A percentile compares a stretch with the other conserved stretches of the same genome.
Evolutionary conservation across 2,113 vertebrate species (phyloP).

Genomic region (Scolopax mira): DNA sequence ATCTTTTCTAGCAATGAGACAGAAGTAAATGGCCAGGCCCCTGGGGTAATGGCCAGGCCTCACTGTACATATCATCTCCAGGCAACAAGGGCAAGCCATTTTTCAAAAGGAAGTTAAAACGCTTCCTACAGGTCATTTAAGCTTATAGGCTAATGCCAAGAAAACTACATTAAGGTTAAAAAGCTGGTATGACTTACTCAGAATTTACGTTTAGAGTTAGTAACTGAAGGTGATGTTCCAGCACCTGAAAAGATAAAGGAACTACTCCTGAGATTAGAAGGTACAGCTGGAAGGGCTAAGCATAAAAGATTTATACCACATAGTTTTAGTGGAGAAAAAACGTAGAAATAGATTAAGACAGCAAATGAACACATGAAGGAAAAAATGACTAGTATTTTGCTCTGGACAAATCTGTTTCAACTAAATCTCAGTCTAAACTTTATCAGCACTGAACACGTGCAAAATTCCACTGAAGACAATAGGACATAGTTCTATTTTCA

Average conservation of each 20-base stretch:
- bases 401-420: neutral
- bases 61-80: neutral
- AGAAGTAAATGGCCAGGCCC: neutral
- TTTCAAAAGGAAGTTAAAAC: neutral
- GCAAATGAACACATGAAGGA: neutral
- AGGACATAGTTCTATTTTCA: neutral
- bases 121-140: neutral
- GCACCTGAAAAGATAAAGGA: neutral
- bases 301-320: neutral
- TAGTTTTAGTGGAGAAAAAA: neutral
- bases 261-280: neutral
- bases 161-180: constrained; percentile 4
- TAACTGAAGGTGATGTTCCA: neutral
- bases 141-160: neutral
- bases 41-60: neutral
- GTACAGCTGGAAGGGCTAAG: neutral
- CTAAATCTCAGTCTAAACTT: neutral
- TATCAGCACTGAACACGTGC: neutral
- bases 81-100: neutral
- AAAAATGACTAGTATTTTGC: neutral
- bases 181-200: neutral
- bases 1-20: neutral
- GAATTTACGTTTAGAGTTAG: neutral
- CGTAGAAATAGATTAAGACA: neutral
- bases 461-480: neutral